Percentiles rank a stretch among this genome's conserved stretches.
Conservation (phyloP, 1,140 invertebrate species). For the Ridgeia piscesae region DNA sequence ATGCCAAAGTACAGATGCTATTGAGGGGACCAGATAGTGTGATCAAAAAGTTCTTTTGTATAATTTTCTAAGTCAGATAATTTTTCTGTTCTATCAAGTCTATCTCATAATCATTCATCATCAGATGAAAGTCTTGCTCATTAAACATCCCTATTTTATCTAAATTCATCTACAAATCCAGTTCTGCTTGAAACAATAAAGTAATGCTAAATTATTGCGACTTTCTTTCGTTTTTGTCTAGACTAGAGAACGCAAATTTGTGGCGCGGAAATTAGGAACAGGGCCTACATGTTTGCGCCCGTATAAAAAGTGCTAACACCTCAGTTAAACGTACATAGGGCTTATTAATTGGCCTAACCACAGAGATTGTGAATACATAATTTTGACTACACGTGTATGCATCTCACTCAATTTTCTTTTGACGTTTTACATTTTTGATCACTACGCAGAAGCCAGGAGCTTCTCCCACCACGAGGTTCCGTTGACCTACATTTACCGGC, state of each 20-base stretch:
- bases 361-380: neutral
- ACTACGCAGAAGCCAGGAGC: neutral
- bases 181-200: too few species aligned
- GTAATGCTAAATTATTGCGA: neutral
- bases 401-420: neutral
- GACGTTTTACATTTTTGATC: neutral
- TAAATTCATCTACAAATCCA: too few species aligned
- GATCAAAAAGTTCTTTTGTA: too few species aligned
- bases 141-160: too few species aligned
- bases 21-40: too few species aligned
- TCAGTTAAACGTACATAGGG: neutral
- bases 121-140: too few species aligned
- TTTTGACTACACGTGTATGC: neutral
- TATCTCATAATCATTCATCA: too few species aligned
- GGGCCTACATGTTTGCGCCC: neutral
- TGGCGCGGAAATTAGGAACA: neutral
- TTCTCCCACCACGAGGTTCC: constrained; percentile 2
- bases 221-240: neutral
- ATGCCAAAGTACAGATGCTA: too few species aligned
- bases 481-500: neutral
- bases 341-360: neutral
- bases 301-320: neutral
- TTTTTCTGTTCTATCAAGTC: too few species aligned
- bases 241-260: neutral
- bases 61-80: too few species aligned